Base-by-base conservation (phyloP, 2,113 vertebrate species). In the Corydoras maculifer region DNA sequence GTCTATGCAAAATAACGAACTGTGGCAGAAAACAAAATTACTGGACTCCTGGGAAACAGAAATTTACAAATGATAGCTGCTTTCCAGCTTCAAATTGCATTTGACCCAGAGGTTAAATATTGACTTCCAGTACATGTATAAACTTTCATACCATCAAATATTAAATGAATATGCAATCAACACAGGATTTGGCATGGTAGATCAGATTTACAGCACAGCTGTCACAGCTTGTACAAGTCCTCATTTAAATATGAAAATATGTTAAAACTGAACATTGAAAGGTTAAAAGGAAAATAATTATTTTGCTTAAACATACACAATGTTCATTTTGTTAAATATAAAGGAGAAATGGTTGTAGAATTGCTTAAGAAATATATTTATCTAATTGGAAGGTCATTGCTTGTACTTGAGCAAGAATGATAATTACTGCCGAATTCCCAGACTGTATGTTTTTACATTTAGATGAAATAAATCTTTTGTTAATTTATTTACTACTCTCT, bases 51-150 rank as follows among this genome's bases (percentile, higher is more conserved):
- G 64, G 65, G 55, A 43, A 61, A 66, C 58, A 30, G 60, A 73
- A 72, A 77, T 71, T 60, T 63, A 59, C 58, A 68, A 58, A 58
- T 78, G 68, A 79, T 81, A 62, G 73, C 53, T 74, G 76, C 55
- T 70, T 68, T 72, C 75, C 73, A 50, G 30, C 55, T 72, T 72
- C 54, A 78, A 79, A 78, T 82, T 79, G 70, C 65, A 70, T 80
- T 68, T 51, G 62, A 78, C 74, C 78, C 59, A 15, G 11, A 58
- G 73, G 77, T 79, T 76, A 80, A 80, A 77, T 63, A 70, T 66
- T 58, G 43, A 77, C 77, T 76, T 68, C 60, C 62, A 64, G 49
- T 74, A 65, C 51, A 72, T 77, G 49, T 67, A 76, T 74, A 62
- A 73, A 71, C 50, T 49, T 74, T 69, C 35, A 69, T 72, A 50